Conservation (phyloP, 2,888 invertebrate genomes). For the Dynastes grantii region DNA sequence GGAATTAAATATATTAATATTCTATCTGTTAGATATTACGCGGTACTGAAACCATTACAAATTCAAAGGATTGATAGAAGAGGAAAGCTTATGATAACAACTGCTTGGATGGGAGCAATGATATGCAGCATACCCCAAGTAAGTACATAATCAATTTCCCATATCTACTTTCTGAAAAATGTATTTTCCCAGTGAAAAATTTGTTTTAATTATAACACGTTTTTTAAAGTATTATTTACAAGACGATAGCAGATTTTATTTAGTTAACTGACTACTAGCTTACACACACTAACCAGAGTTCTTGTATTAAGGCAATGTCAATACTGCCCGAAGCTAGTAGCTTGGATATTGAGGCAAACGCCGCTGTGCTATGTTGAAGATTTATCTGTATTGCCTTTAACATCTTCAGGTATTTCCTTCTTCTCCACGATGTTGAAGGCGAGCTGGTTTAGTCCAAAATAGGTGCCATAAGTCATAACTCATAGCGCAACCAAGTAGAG, state of each 20-base stretch:
- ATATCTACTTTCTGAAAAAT: too few species aligned
- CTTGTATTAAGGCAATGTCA: background rate
- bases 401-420: background rate
- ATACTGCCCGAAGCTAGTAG: background rate
- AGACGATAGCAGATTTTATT: too few species aligned
- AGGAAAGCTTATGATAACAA: conserved; percentile 83
- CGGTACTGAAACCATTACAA: conserved; percentile 86
- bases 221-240: too few species aligned
- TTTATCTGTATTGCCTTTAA: background rate
- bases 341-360: background rate
- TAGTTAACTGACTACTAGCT: too few species aligned
- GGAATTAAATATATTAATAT: background rate
- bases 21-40: conserved; percentile 80
- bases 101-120: conserved; percentile 86
- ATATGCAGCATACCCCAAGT: conserved; percentile 92
- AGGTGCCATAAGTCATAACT: background rate
- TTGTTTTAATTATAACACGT: too few species aligned
- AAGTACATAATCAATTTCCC: conserved; percentile 55
- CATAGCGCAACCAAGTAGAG: too few species aligned
- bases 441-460: background rate
- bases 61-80: conserved; percentile 79
- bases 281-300: background rate
- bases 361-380: too few species aligned
- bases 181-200: too few species aligned
- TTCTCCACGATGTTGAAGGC: background rate